phyloP scores from a whole-genome alignment of 2,888 invertebrate species.

The Lasioglossum malachurum region DNA sequence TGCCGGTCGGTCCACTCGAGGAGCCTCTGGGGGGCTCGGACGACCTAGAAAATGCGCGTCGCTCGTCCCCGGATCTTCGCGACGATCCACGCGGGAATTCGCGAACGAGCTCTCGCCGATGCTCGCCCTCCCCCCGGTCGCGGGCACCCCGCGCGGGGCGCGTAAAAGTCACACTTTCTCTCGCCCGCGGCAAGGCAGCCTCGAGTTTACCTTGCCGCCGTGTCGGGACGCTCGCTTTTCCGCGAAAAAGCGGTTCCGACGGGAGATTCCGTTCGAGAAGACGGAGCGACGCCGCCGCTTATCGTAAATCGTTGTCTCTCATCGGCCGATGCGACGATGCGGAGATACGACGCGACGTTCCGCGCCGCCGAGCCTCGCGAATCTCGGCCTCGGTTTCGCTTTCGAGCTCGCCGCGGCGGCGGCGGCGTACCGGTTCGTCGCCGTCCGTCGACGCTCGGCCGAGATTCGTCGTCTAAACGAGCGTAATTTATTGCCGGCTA shows the following conservation, averaged over 20 bases:
- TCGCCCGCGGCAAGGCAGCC: slow-evolving; percentile 79
- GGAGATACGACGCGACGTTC: not conserved
- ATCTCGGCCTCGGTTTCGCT: slow-evolving; percentile 2
- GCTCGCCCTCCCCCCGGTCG: not conserved
- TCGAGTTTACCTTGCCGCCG: slow-evolving; percentile 48
- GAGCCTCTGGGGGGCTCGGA: not conserved
- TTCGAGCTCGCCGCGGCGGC: not conserved
- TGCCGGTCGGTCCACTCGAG: slow-evolving; percentile 17
- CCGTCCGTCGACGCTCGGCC: slow-evolving; percentile 4
- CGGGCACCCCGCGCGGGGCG: not conserved
- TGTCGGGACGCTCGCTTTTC: not conserved
- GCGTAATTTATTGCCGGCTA: slow-evolving; percentile 70
- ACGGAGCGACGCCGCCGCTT: not conserved
- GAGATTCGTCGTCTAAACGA: slow-evolving; percentile 11
- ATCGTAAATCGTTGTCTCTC: not conserved
- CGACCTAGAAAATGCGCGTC: slow-evolving; percentile 9
- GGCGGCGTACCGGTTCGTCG: not conserved
- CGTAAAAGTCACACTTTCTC: slow-evolving; percentile 73
- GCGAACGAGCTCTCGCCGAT: slow-evolving; percentile 10
- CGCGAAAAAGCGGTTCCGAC: not conserved
- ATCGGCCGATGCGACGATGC: not conserved
- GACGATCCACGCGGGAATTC: not conserved
- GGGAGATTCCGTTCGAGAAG: not conserved
- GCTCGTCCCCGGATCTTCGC: not conserved
- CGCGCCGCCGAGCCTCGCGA: not conserved